Conservation (phyloP, 2,113 vertebrate genomes). For the Sebastes schlegelii region DNA sequence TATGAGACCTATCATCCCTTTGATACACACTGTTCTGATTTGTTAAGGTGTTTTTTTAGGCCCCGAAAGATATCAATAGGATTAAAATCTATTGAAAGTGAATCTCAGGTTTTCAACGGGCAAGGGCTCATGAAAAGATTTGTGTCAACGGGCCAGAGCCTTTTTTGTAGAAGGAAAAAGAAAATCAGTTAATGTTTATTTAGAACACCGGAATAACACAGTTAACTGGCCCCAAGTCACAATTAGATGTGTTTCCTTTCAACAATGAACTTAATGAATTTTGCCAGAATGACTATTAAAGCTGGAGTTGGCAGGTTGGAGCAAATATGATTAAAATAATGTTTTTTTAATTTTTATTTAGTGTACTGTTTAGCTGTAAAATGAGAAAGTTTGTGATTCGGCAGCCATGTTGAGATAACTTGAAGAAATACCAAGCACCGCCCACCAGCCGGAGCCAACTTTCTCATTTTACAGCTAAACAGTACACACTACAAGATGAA, state of each 20-base stretch:
- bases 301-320: no score
- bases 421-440: no score
- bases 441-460: no score
- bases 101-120: constrained; percentile 20
- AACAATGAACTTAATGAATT: background rate
- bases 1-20: constrained; percentile 28
- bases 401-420: no score
- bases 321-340: no score
- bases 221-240: background rate
- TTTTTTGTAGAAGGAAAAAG: background rate
- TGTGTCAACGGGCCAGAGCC: background rate
- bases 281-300: background rate
- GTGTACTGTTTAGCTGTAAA: no score
- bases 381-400: no score
- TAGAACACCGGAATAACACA: background rate
- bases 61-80: constrained; percentile 12
- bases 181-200: background rate
- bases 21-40: constrained; percentile 50
- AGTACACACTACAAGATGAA: no score
- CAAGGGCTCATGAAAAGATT: constrained; percentile 12
- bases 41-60: constrained; percentile 32
- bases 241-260: background rate
- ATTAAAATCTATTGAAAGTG: constrained; percentile 41
- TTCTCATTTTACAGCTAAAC: no score
- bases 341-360: no score